Percentiles rank a stretch among this genome's conserved stretches.
Evolutionary conservation across 2,113 vertebrate species (phyloP).

Genomic region (Halichoeres trimaculatus): DNA sequence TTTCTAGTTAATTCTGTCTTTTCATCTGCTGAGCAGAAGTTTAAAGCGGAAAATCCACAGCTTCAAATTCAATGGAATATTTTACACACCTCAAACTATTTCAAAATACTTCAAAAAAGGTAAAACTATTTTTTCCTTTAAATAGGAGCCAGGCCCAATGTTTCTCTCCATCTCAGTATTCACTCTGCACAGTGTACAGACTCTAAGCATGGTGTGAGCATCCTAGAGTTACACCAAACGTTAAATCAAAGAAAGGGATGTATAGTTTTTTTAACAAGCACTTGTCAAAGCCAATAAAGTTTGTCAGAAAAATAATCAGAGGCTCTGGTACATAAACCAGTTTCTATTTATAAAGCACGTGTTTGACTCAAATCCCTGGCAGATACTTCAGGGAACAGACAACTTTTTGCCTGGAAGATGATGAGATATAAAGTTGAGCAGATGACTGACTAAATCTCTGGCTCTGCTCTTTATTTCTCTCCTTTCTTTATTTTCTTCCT

Average conservation of each 20-base stretch:
- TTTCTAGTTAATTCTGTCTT: too few species aligned
- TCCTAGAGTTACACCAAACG: not conserved
- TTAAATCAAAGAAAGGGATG: not conserved
- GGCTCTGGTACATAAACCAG: not conserved
- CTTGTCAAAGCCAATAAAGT: not conserved
- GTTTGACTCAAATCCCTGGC: conserved; percentile 2
- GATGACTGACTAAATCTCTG: conserved; percentile 4
- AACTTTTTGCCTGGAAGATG: not conserved
- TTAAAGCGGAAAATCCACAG: too few species aligned
- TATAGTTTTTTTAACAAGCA: not conserved
- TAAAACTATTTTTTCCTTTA: too few species aligned
- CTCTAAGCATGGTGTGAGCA: not conserved
- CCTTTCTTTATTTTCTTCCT: not conserved
- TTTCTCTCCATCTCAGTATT: not conserved
- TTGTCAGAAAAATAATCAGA: not conserved
- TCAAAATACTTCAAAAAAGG: too few species aligned
- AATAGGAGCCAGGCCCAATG: not conserved
- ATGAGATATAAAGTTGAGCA: conserved; percentile 11
- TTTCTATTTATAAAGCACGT: conserved; percentile 5
- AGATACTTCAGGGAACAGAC: conserved; percentile 5
- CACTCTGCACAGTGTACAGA: not conserved
- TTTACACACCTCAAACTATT: too few species aligned
- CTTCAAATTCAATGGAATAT: too few species aligned
- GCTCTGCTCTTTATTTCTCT: not conserved
- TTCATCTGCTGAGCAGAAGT: too few species aligned